These are phyloP conservation scores for Spisula subtruncata DNA, from an alignment of 2,888 invertebrate species.

Conservation along the genomic window DNA sequence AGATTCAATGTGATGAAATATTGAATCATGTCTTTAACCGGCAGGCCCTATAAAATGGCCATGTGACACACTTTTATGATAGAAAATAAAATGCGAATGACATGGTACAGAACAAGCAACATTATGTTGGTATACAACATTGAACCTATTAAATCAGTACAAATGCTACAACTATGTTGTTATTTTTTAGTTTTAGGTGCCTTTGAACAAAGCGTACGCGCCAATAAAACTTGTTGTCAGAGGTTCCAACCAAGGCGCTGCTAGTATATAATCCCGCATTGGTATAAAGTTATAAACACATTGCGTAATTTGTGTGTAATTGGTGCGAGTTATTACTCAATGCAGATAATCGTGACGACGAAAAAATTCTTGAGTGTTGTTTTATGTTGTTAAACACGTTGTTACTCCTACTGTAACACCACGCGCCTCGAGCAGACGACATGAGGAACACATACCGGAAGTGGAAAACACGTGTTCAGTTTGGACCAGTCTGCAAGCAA, in stretches of 20 bases:
- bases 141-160: too few species aligned
- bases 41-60: too few species aligned
- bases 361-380: neutral
- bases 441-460: conserved; percentile 2
- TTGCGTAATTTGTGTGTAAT: neutral
- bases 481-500: conserved; percentile 7
- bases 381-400: neutral
- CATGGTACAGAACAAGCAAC: too few species aligned
- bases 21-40: too few species aligned
- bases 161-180: neutral
- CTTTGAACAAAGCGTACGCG: neutral
- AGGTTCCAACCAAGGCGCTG: neutral
- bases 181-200: neutral
- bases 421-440: neutral
- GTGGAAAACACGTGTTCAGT: neutral
- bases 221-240: neutral
- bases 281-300: neutral
- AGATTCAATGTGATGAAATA: too few species aligned
- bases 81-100: too few species aligned
- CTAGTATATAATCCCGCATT: neutral
- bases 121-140: too few species aligned
- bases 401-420: neutral
- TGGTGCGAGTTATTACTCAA: neutral
- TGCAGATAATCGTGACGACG: neutral
- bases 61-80: too few species aligned